Base-by-base conservation (phyloP, 1,140 invertebrate species). In the Drosophila ambigua region DNA sequence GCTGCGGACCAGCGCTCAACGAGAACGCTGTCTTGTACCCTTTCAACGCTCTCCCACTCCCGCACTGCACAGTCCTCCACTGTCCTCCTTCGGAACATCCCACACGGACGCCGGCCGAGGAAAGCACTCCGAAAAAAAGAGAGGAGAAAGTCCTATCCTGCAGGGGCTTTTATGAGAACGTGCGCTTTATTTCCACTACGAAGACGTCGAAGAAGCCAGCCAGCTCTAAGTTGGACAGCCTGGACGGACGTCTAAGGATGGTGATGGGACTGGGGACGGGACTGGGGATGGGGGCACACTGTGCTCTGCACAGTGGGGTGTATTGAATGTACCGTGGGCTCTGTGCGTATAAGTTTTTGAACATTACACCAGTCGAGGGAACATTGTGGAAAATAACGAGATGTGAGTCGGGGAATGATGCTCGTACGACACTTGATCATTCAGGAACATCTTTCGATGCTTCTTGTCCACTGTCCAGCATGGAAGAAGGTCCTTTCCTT, bases 131-230 rank as follows among this genome's bases (percentile, higher is more conserved):
- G 44, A 77, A 81, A 85, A 72, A 69, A 61, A 65, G 44, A 24
- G 26, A 45, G 79, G 52, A 74, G 50, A 59, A 49, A 50, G 52
- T 49, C 79, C 66, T 78, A 68, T 87, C 67, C 78, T 68, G 60
- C 65, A 71, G 78, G 74, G 62, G 73, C 77, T 85, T 82, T 77
- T 87, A 87, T 68, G 72, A 59, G 74, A 82, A 87, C 76, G 79
- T 85, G 78, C 78, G 73, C 78, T 81, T 75, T 72, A 68, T 82
- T 76, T 78, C 51, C 65, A 69, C 57, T 60, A 46, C 62, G 35
- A 87, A 78, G 78, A 68, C 69, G 64, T 72, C 64, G 55, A 65
- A 66, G 61, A 24, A 46, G 46, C 20, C 35, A 39, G 26, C 5
- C 26, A 35, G 28, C 64, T 57, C 66, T 69, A 15, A 28, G 64